Evolutionary conservation across 2,113 vertebrate species (phyloP), one percentile per base, ranked within the genome.

Genomic region (Megaceryle maxima): DNA sequence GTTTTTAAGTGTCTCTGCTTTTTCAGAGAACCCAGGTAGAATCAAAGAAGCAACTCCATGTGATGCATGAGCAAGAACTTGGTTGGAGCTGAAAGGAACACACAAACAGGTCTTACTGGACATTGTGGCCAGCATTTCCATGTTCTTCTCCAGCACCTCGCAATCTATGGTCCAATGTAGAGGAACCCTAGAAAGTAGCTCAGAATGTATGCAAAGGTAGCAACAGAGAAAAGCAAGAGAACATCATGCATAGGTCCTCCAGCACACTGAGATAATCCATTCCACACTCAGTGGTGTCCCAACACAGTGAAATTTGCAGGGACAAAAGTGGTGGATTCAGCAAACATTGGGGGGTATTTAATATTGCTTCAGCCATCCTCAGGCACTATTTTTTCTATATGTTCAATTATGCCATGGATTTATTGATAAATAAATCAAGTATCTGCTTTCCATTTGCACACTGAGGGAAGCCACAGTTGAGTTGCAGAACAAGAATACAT

Each of bases 361-460:
- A 93, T 94, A 88, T 73, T 86, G 64, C 76, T 86, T 88, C 75
- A 92, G 4, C 63, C 85, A 68, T 92, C 94, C 87, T 94, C 69
- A 64, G 62, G 66, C 77, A 46, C 48, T 89, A 16, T 59, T 69
- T 92, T 51, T 33, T 13, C 44, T 91, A 39, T 83, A 48, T 64
- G 84, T 83, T 90, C 94, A 95, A 89, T 96, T 96, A 91, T 78
- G 76, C 63, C 85, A 75, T 48, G 72, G 64, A 93, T 93, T 96
- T 93, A 96, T 85, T 93, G 88, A 92, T 93, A 90, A 93, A 97
- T 96, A 96, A 95, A 97, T 95, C 88, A 94, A 85, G 50, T 72
- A 82, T 77, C 70, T 94, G 67, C 51, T 48, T 87, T 97, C 59
- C 69, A 16, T 93, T 92, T 88, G 88, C 80, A 64, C 83, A 76